Base-by-base conservation (phyloP, 1,140 invertebrate species). In the Drosophila pseudoobscura region DNA sequence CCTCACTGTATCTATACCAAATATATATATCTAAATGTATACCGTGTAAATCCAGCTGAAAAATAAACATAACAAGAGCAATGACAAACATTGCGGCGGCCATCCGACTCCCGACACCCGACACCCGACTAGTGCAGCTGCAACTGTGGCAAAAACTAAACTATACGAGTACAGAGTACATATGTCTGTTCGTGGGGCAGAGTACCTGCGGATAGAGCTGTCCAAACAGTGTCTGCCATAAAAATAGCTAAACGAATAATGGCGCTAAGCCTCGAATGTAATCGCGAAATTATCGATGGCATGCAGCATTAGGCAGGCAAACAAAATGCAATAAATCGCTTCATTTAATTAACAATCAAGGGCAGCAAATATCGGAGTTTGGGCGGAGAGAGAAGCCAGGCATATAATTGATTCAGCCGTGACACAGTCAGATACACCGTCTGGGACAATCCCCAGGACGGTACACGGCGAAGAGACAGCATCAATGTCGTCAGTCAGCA, bases 401-500 rank as follows among this genome's bases (percentile, higher is more conserved):
- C 82, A 75, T 72, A 82, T 83, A 87, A 87, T 87, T 87, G 83
- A 87, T 83, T 88, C 64, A 79, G 61, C 75, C 71, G 44, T 68
- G 73, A 65, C 58, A 66, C 53, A 43, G 54, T 43, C 71, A 35
- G 49, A 68, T 58, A 58, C 57, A 26, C 31, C 75, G 74, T 39
- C 31, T 35, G 35, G 35, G 11, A 13, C 35, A 39, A 65, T 49
- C 47, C 39, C 20, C 46, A 35, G 17, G 35, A 49, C 35, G 44
- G n/a, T 41, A 35, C 31, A 52, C 3, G 24, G 11, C 49, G 15
- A 59, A 26, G 11, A 62, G 22, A 61, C n/a, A 72, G 9, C 8
- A 35, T 65, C 24, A 45, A 47, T 83, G 56, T 9, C 60, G 65
- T 24, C 61, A 59, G 57, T 64, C 66, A 64, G 44, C 35, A 39